A percentile compares a stretch with the other conserved stretches of the same genome.
These are phyloP conservation scores for Bathynomus jamesi DNA, from an alignment of 1,140 invertebrate species.

Conservation along the genomic window DNA sequence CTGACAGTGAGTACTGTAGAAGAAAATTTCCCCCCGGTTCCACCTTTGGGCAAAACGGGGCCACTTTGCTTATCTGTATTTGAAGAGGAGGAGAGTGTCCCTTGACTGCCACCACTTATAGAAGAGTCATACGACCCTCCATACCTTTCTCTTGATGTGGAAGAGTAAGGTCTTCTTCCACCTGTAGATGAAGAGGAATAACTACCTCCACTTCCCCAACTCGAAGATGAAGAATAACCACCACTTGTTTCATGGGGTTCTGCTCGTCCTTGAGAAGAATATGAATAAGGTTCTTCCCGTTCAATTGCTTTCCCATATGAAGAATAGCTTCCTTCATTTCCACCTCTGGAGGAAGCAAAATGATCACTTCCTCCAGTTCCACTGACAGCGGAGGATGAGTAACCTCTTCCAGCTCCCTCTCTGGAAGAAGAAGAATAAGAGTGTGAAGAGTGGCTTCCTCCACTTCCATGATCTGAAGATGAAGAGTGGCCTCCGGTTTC, in stretches of 20 bases:
- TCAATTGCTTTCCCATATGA: too few species aligned
- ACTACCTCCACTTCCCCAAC: background rate
- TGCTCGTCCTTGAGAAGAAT: too few species aligned
- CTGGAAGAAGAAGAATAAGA: background rate
- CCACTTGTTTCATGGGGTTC: too few species aligned
- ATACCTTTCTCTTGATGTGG: too few species aligned
- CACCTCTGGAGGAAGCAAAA: background rate
- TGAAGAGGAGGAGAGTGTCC: too few species aligned
- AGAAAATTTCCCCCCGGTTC: background rate
- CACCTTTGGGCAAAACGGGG: background rate
- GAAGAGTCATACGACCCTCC: too few species aligned
- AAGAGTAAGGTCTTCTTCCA: too few species aligned
- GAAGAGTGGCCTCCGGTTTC: background rate
- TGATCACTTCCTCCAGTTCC: background rate
- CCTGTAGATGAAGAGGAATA: background rate
- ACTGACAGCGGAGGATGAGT: background rate
- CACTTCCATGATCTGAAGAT: background rate
- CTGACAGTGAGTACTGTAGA: background rate
- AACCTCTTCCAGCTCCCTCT: background rate
- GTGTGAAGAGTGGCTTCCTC: background rate
- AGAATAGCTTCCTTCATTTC: too few species aligned
- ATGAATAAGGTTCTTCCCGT: too few species aligned
- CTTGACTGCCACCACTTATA: too few species aligned
- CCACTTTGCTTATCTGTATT: background rate
- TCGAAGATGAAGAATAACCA: too few species aligned